Evolutionary conservation across 1,140 invertebrate species (phyloP).

Genomic region (Drusus annulatus): DNA sequence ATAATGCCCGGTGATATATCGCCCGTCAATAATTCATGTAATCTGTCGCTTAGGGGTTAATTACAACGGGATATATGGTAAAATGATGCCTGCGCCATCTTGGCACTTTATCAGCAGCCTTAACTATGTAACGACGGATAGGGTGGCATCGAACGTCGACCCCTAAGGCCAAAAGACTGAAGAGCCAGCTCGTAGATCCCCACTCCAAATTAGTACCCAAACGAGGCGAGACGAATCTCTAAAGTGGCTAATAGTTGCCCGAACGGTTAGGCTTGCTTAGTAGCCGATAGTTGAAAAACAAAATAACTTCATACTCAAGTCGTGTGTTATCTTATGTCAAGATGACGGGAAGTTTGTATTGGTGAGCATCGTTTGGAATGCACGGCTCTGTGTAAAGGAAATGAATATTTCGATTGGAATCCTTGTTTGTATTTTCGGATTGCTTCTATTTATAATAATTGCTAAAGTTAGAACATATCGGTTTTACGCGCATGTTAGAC

Average conservation of each 20-base stretch:
- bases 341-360: neutral
- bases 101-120: slow-evolving; percentile 41
- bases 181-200: too few relatives aligned
- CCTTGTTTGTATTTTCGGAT: too few relatives aligned
- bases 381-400: too few relatives aligned
- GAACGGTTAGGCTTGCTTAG: slow-evolving; percentile 14
- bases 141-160: slow-evolving; percentile 32
- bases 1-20: slow-evolving; percentile 46
- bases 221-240: slow-evolving; percentile 37
- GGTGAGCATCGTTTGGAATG: too few relatives aligned
- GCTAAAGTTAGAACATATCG: too few relatives aligned
- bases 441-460: too few relatives aligned
- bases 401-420: too few relatives aligned
- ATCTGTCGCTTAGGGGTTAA: slow-evolving; percentile 41
- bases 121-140: slow-evolving; percentile 48
- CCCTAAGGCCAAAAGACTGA: neutral
- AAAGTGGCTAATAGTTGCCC: neutral
- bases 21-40: slow-evolving; percentile 44
- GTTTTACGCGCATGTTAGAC: too few relatives aligned
- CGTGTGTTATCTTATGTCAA: slow-evolving; percentile 19
- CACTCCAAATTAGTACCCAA: slow-evolving; percentile 40
- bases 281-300: slow-evolving; percentile 30
- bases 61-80: slow-evolving; percentile 51
- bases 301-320: slow-evolving; percentile 42
- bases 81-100: slow-evolving; percentile 39